Evolutionary conservation across 1,140 invertebrate species (phyloP).

Genomic region (Ditylenchus dipsaci): DNA sequence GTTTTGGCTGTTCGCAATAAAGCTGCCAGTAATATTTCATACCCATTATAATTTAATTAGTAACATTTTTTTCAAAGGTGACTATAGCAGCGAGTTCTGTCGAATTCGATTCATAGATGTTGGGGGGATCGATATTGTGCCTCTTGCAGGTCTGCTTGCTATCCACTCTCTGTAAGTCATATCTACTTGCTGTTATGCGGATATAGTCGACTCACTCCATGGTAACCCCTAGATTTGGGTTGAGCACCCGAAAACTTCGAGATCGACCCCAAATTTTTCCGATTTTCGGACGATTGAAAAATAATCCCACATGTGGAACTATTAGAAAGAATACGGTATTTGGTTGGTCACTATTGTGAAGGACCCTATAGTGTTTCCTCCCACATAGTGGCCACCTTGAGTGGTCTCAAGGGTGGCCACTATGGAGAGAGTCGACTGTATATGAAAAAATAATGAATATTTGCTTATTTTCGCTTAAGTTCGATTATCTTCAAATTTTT

Average conservation of each 20-base stretch:
- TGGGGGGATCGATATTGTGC: slow-evolving; percentile 24
- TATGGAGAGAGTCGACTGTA: neutral
- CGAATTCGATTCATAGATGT: slow-evolving; percentile 25
- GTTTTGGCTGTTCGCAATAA: neutral
- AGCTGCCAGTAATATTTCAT: neutral
- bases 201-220: neutral
- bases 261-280: no score
- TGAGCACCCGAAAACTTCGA: no score
- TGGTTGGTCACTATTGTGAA: neutral
- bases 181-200: neutral
- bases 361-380: neutral
- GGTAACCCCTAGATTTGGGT: neutral
- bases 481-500: no score
- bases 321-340: no score
- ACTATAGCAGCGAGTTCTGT: slow-evolving; percentile 22
- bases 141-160: slow-evolving; percentile 9
- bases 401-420: neutral
- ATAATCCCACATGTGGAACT: no score
- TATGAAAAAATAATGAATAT: neutral
- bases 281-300: no score
- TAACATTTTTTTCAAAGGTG: neutral
- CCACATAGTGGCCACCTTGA: neutral
- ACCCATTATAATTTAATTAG: no score
- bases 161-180: slow-evolving; percentile 16
- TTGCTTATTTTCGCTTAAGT: neutral